Evolutionary conservation across 2,888 invertebrate species (phyloP), one percentile per base, ranked within the genome.

Genomic region (Endomychus coccineus): DNA sequence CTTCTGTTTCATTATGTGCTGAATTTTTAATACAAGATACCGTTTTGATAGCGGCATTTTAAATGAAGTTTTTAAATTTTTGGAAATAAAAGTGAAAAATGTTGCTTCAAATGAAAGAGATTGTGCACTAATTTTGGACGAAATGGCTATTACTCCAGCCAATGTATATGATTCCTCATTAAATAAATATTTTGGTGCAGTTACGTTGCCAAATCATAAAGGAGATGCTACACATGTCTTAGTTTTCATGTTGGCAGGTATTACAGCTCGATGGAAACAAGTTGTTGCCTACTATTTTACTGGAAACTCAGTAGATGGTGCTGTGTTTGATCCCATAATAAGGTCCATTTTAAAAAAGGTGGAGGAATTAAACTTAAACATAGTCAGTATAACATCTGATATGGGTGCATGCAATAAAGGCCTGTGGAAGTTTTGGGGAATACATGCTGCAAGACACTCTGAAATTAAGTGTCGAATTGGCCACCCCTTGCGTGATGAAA

Each of bases 251-350:
- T 24, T 57, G 16, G 50, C 37, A 14, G 55, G 54, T 15, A 39
- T 54, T 5, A 40, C 31, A 5, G 39, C 37, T 14, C 22, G 51
- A n/a, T 55, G 53, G 54, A 55, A 56, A 25, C 53, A 55, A 32
- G 36, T 37, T 7, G 46, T 56, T 5, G 53, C 47, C 4, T 55
- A 52, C 42, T 50, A 50, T 41, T 55, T 48, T 34, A 51, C 54
- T 27, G 36, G 43, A 3, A 37, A 48, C 17, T 48, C 45, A n/a
- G 41, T 51, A n/a, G 35, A 48, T 24, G 53, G 51, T 12, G 19
- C 31, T 1, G 16, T 41, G 2, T 45, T 50, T 14, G 38, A 44
- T 35, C 10, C 31, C 9, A 46, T 54, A n/a, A 37, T 50, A 9
- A 14, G 10, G 9, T 12, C 49, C 27, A 46, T 50, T 14, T 35